Conservation (phyloP, 2,888 invertebrate genomes). For the Drosophila putrida region DNA sequence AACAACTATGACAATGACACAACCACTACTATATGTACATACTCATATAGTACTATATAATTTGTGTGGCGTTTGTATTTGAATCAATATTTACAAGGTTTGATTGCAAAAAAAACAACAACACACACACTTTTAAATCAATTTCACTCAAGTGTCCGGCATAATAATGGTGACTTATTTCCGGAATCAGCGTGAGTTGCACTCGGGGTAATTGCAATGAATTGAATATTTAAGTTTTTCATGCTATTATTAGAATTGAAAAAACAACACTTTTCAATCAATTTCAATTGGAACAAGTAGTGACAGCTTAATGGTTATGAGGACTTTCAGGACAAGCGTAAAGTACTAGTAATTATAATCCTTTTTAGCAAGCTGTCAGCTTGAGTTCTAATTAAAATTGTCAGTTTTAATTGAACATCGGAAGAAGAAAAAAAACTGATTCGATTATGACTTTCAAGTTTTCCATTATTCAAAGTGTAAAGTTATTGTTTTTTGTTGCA, state of each 20-base stretch:
- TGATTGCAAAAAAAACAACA: not conserved
- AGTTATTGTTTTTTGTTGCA: no score
- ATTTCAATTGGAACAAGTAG: not conserved
- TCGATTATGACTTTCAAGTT: not conserved
- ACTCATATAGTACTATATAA: not conserved
- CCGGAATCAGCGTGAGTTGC: not conserved
- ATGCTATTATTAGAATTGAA: not conserved
- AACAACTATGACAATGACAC: conserved; percentile 26
- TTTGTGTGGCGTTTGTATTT: conserved; percentile 2
- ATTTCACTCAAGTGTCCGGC: not conserved
- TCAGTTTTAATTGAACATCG: not conserved
- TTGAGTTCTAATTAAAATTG: conserved; percentile 2
- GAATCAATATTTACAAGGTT: conserved; percentile 23
- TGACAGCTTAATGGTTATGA: conserved; percentile 2
- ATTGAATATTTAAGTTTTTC: not conserved
- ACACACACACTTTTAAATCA: conserved; percentile 19
- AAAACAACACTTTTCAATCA: not conserved
- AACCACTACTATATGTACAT: not conserved
- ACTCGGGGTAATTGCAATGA: conserved; percentile 8
- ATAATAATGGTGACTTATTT: conserved; percentile 6
- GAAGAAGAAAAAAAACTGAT: not conserved
- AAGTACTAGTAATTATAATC: not conserved
- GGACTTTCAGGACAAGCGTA: not conserved
- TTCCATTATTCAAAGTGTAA: not conserved
- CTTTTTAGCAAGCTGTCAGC: not conserved